These are phyloP conservation scores for Miniopterus natalensis DNA, from an alignment of 2,113 vertebrate species.

Conservation along the genomic window DNA sequence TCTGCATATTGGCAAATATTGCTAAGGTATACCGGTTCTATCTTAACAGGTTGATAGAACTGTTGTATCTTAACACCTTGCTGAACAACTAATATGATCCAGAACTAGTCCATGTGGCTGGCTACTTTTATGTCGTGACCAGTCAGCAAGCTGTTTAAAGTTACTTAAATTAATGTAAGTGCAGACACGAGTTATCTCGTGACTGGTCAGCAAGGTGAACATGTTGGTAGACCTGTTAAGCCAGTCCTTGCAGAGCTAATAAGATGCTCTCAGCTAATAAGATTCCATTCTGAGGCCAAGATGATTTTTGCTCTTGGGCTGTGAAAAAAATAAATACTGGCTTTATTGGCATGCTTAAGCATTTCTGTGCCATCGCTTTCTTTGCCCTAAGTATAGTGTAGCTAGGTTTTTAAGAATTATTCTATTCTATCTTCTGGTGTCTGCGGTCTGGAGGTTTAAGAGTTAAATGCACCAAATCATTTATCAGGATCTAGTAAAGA, in stretches of 20 bases:
- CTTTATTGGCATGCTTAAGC: neutral
- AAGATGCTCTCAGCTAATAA: neutral
- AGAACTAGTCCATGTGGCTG: no score
- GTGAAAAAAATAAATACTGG: neutral
- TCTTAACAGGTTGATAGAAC: neutral
- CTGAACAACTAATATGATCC: no score
- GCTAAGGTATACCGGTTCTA: neutral
- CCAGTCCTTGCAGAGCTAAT: neutral
- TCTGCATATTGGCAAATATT: conserved; percentile 11
- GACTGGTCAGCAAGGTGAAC: no score
- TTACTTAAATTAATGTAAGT: no score
- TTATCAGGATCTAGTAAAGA: conserved; percentile 56
- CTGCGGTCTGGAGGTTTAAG: neutral
- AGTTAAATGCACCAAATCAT: conserved; percentile 46
- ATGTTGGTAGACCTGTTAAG: neutral
- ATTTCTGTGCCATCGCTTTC: neutral
- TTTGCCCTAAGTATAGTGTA: neutral
- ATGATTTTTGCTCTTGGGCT: conserved; percentile 57
- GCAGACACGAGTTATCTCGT: no score
- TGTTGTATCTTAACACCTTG: neutral
- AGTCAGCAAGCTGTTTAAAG: no score
- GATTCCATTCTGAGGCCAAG: neutral
- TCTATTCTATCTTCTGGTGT: neutral
- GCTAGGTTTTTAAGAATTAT: neutral
- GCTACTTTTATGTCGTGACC: no score